Evolutionary conservation across 2,888 invertebrate genomes (phyloP), one percentile per base, ranked within the genome.

Genomic region (Meandrusa payeni): DNA sequence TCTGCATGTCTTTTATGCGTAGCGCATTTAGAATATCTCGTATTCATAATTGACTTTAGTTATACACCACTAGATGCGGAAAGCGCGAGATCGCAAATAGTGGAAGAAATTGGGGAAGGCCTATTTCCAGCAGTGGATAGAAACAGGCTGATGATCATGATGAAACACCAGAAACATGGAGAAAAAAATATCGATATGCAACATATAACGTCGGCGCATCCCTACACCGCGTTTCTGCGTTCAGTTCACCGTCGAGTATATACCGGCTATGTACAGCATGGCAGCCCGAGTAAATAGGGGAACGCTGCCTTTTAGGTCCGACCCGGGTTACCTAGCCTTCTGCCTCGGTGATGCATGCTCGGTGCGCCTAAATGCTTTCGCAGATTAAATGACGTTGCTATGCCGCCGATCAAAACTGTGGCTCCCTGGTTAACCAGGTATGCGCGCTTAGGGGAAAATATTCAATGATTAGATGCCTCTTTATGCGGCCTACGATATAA

Each of bases 291-390:
- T 80, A 80, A 54, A 81, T 80, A 76, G 64, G 64, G 66, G 66
- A 60, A 55, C 54, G 69, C 68, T 58, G 74, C 73, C 77, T 76
- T 77, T 79, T 71, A 76, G 76, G 70, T 65, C 67, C 62, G 66
- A 64, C 69, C 68, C 55, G 55, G 58, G 56, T 50, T 52, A 57
- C 55, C 66, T 60, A 61, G 58, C 52, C 56, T 56, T 49, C 48
- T 50, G 53, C 52, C 54, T 55, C 50, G 49, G 31, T 45, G 49
- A 39, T 41, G 38, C 44, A 39, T 31, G 48, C 48, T 41, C 43
- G 51, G 49, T 47, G 52, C 54, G 52, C 53, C 56, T 51, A 54
- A 59, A 57, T 50, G 56, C 55, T 51, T 47, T 39, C 51, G 46
- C 47, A 57, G 57, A 56, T 57, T 57, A 59, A 59, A 54, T 55